These are phyloP conservation scores for Poeciliopsis prolifica DNA, from an alignment of 2,113 vertebrate species.

Conservation along the genomic window DNA sequence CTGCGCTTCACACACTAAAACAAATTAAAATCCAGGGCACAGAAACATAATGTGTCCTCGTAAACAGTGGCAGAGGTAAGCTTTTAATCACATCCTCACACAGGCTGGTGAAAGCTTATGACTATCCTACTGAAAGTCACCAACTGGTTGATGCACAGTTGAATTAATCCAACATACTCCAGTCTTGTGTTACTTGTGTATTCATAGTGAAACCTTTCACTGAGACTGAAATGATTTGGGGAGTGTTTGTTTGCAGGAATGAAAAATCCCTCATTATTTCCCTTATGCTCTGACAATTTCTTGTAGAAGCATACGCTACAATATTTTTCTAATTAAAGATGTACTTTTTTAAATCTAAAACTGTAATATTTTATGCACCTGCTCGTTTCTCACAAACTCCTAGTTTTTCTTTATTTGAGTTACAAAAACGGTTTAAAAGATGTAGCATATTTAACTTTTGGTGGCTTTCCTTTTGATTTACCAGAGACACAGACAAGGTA, in stretches of 20 bases:
- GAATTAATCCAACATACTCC: conserved; percentile 1
- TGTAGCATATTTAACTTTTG: too few species aligned
- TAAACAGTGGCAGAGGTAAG: conserved; percentile 10
- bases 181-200: background rate
- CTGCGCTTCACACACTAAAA: background rate
- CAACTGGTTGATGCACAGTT: background rate
- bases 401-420: background rate
- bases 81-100: conserved; percentile 22
- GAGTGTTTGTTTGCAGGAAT: background rate
- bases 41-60: conserved; percentile 8
- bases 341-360: background rate
- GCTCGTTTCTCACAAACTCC: background rate
- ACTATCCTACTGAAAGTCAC: conserved; percentile 9
- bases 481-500: too few species aligned
- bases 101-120: conserved; percentile 5
- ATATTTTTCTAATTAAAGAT: background rate
- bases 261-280: background rate
- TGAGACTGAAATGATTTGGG: background rate
- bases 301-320: background rate
- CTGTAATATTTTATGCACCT: background rate
- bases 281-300: background rate
- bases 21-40: background rate
- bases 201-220: background rate
- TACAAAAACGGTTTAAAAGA: too few species aligned
- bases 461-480: too few species aligned